A percentile compares a stretch with the other conserved stretches of the same genome.
phyloP scores from a whole-genome alignment of 1,140 invertebrate genomes.

The Drosophila arizonae region DNA sequence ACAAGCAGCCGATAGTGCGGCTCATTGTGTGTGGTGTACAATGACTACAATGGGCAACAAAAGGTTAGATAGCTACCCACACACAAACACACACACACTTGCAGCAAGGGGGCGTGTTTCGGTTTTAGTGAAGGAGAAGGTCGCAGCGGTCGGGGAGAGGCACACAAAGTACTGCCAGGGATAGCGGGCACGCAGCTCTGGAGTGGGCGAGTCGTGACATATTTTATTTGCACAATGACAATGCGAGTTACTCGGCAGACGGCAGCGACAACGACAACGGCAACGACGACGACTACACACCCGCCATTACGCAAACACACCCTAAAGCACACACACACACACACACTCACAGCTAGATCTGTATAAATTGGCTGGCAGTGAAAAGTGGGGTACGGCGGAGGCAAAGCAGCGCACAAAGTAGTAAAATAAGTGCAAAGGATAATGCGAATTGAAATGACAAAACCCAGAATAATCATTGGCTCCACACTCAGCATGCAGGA shows the following conservation, averaged over 20 bases:
- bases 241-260: slow-evolving; percentile 72
- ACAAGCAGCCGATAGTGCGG: slow-evolving; percentile 54
- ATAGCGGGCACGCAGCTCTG: slow-evolving; percentile 15
- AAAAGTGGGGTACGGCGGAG: neutral
- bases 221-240: slow-evolving; percentile 82
- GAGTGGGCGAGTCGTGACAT: slow-evolving; percentile 80
- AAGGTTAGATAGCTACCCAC: slow-evolving; percentile 63
- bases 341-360: slow-evolving; percentile 28
- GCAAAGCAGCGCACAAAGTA: slow-evolving; percentile 61
- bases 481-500: slow-evolving; percentile 52
- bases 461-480: slow-evolving; percentile 81
- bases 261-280: slow-evolving; percentile 22
- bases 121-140: slow-evolving; percentile 10
- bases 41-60: slow-evolving; percentile 73
- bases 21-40: slow-evolving; percentile 61
- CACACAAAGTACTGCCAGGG: slow-evolving; percentile 43
- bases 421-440: slow-evolving; percentile 82
- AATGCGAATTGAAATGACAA: slow-evolving; percentile 82
- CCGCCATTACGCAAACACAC: slow-evolving; percentile 74
- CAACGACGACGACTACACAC: slow-evolving; percentile 41
- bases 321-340: slow-evolving; percentile 41
- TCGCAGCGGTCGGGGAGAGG: slow-evolving; percentile 15
- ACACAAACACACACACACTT: slow-evolving; percentile 28
- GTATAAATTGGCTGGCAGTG: slow-evolving; percentile 9
- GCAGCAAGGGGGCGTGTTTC: slow-evolving; percentile 65